Percentiles rank a stretch among this genome's conserved stretches.
phyloP scores from a whole-genome alignment of 2,888 invertebrate genomes.

The Macrosiphum euphorbiae region DNA sequence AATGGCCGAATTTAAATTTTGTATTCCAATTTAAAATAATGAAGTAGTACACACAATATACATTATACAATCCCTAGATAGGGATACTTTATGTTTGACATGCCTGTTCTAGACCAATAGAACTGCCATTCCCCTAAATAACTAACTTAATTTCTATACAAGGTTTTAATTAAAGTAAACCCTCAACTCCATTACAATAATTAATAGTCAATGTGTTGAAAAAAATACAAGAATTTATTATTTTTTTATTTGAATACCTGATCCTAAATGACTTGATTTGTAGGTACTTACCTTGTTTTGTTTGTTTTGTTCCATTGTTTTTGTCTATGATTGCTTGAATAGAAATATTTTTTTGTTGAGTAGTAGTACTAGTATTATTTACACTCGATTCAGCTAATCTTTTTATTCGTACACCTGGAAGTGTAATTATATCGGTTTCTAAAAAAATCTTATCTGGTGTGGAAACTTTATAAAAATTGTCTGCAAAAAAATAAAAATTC shows the following conservation, averaged over 20 bases:
- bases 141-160: neutral
- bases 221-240: neutral
- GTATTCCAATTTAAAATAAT: neutral
- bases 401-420: slow-evolving; percentile 26
- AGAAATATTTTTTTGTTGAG: neutral
- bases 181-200: neutral
- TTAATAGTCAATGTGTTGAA: neutral
- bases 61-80: neutral
- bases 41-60: neutral
- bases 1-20: neutral
- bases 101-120: neutral
- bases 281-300: slow-evolving; percentile 27
- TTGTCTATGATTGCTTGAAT: neutral
- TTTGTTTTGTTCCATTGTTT: slow-evolving; percentile 34
- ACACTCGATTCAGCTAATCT: neutral
- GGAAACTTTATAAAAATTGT: slow-evolving; percentile 44
- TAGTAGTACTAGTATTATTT: neutral
- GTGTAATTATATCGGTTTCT: slow-evolving; percentile 3
- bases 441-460: neutral
- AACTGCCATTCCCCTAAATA: neutral
- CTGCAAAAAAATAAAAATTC: slow-evolving; percentile 22
- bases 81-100: neutral
- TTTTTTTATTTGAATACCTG: neutral
- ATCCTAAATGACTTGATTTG: neutral
- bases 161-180: neutral